phyloP scores from a whole-genome alignment of 2,113 vertebrate species.

The Clinocottus analis region DNA sequence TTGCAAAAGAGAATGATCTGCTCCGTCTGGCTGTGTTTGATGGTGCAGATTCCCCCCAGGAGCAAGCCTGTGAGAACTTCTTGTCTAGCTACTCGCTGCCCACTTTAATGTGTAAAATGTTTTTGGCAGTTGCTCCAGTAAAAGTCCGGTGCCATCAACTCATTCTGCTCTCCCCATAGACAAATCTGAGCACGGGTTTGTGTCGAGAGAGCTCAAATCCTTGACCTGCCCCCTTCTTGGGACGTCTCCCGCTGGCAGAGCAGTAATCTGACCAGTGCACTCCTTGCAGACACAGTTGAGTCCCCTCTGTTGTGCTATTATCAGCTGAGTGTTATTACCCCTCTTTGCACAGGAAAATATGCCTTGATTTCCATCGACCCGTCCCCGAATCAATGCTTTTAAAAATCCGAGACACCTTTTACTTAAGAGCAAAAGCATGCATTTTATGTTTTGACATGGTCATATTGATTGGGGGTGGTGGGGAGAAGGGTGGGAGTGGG shows the following conservation, averaged over 20 bases:
- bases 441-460: conserved; percentile 98
- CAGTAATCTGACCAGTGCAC: conserved; percentile 78
- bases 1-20: conserved; percentile 56
- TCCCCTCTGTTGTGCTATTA: conserved; percentile 84
- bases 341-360: conserved; percentile 90
- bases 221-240: conserved; percentile 75
- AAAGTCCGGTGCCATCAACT: conserved; percentile 65
- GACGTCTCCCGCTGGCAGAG: conserved; percentile 76
- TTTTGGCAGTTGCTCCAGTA: conserved; percentile 72
- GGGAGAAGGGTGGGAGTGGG: conserved; percentile 60
- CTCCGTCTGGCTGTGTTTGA: conserved; percentile 60
- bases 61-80: conserved; percentile 55
- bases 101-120: conserved; percentile 79
- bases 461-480: conserved; percentile 89
- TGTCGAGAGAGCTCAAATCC: conserved; percentile 64
- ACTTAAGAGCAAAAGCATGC: conserved; percentile 98
- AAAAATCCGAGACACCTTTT: conserved; percentile 98
- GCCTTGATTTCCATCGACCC: conserved; percentile 93
- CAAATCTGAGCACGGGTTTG: conserved; percentile 66
- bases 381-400: conserved; percentile 96
- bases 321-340: conserved; percentile 90
- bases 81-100: conserved; percentile 65
- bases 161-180: conserved; percentile 47
- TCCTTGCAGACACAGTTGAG: conserved; percentile 65
- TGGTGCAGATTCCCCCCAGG: conserved; percentile 57